Percentiles rank a stretch among this genome's conserved stretches.
phyloP scores from a whole-genome alignment of 1,140 invertebrate species.

The Vanessa tameamea region DNA sequence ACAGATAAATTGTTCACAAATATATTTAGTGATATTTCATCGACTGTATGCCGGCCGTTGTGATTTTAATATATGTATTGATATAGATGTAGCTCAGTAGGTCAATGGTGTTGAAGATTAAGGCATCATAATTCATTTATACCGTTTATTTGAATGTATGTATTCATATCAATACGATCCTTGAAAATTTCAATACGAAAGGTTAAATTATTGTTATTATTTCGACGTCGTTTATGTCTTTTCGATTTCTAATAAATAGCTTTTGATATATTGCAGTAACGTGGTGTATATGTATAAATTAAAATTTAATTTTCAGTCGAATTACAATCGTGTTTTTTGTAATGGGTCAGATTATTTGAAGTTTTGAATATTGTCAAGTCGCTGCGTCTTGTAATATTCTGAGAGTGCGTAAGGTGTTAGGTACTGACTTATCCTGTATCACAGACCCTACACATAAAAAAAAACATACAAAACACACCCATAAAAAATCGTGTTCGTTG shows the following conservation, averaged over 20 bases:
- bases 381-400: no score
- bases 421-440: no score
- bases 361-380: no score
- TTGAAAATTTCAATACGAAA: constrained; percentile 1
- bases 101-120: constrained; percentile 35
- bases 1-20: neutral
- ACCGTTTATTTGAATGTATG: neutral
- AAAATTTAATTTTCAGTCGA: no score
- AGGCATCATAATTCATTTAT: neutral
- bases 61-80: neutral
- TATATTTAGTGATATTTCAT: neutral
- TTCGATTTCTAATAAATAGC: neutral
- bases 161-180: neutral
- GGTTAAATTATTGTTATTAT: neutral
- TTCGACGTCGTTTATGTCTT: neutral
- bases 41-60: neutral
- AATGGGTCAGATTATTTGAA: no score
- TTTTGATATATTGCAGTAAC: neutral
- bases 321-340: no score
- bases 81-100: constrained; percentile 28
- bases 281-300: no score
- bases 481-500: no score
- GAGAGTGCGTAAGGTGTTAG: no score
- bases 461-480: no score
- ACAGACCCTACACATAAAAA: no score